phyloP scores from a whole-genome alignment of 2,113 vertebrate species.

The Sinocyclocheilus grahami region DNA sequence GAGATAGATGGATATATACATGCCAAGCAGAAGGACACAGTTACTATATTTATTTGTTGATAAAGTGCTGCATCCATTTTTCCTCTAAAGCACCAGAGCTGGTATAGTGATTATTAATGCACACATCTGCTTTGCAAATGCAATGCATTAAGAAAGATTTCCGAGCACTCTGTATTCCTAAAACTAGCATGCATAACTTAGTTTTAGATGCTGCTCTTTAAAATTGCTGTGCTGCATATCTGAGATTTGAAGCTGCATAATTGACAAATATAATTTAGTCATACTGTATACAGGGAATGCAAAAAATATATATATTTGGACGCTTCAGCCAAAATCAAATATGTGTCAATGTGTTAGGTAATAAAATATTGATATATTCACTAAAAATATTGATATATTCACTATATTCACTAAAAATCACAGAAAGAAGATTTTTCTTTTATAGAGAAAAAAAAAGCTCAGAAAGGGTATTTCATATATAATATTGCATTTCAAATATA shows the following conservation, averaged over 20 bases:
- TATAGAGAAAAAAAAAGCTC: not conserved
- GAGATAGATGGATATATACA: not conserved
- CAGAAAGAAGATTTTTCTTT: no score
- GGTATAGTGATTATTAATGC: not conserved
- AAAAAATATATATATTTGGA: not conserved
- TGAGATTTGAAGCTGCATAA: conserved; percentile 8
- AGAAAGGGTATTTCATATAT: not conserved
- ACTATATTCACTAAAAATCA: no score
- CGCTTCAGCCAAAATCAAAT: not conserved
- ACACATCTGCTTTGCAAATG: not conserved
- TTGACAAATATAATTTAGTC: not conserved
- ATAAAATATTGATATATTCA: not conserved
- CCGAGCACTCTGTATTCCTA: not conserved
- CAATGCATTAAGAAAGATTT: not conserved
- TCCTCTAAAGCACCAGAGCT: not conserved
- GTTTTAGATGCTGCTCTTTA: not conserved
- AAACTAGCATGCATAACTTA: not conserved
- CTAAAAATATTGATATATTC: not conserved
- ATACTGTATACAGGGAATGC: not conserved
- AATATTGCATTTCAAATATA: no score
- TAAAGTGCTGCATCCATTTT: not conserved
- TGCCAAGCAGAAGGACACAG: not conserved
- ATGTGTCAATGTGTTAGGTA: not conserved
- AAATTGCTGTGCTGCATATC: conserved; percentile 6
- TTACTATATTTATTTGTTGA: not conserved